A percentile compares a stretch with the other conserved stretches of the same genome.
Evolutionary conservation across 2,113 vertebrate genomes (phyloP).

Genomic region (Percina caprodes): DNA sequence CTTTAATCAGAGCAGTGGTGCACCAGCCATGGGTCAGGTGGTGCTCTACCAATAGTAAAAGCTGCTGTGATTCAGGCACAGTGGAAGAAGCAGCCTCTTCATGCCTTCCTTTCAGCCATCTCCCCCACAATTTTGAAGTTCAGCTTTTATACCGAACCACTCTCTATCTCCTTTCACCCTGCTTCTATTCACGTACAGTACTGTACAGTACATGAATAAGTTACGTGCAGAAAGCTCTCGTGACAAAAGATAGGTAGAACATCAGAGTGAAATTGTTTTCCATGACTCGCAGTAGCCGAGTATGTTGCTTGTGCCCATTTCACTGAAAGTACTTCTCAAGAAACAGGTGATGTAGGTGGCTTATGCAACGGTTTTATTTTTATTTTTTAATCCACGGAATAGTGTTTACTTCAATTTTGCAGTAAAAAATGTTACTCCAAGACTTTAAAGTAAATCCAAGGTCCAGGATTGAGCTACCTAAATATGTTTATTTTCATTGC

Average conservation of each 20-base stretch:
- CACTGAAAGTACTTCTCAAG: slow-evolving; percentile 72
- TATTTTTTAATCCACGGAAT: slow-evolving; percentile 69
- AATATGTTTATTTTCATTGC: neutral
- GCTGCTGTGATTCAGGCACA: slow-evolving; percentile 56
- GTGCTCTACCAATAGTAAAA: slow-evolving; percentile 35
- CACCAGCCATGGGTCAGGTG: slow-evolving; percentile 55
- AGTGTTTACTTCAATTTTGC: slow-evolving; percentile 32
- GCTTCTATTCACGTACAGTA: slow-evolving; percentile 66
- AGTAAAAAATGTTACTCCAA: slow-evolving; percentile 17
- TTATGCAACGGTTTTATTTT: slow-evolving; percentile 65
- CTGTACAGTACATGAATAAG: slow-evolving; percentile 81
- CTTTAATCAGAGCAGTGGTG: slow-evolving; percentile 41
- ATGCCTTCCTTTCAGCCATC: slow-evolving; percentile 53
- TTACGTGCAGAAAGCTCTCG: slow-evolving; percentile 77
- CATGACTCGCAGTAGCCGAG: slow-evolving; percentile 60
- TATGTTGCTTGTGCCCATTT: slow-evolving; percentile 68
- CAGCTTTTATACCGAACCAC: slow-evolving; percentile 70
- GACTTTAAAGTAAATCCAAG: slow-evolving; percentile 12
- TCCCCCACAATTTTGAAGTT: slow-evolving; percentile 68
- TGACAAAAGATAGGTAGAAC: slow-evolving; percentile 62
- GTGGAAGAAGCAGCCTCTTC: slow-evolving; percentile 57
- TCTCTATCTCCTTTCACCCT: slow-evolving; percentile 66
- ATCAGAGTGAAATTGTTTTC: slow-evolving; percentile 73
- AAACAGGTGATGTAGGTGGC: slow-evolving; percentile 74
- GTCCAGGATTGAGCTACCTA: neutral